A percentile compares a stretch with the other conserved stretches of the same genome.
Conservation (phyloP, 2,888 invertebrate genomes). For the Cheilosia soror region DNA sequence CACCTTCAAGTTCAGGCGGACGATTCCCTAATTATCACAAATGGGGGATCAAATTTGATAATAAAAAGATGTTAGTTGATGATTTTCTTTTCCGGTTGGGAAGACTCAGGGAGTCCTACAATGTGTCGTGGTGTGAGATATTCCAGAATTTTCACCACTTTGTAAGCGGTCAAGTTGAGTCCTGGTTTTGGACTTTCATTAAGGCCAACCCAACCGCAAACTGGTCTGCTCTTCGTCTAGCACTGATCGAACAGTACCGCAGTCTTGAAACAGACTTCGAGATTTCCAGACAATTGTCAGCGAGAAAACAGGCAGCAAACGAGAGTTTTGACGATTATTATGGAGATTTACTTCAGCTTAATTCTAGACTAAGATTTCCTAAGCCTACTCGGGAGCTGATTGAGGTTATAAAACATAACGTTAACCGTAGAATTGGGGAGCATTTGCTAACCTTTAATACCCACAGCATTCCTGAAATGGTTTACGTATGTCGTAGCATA, state of each 20-base stretch:
- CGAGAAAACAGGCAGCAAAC: not conserved
- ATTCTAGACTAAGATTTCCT: not conserved
- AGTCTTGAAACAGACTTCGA: not conserved
- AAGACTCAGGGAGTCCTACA: not conserved
- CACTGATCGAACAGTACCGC: conserved; percentile 1
- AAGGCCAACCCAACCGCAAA: not conserved
- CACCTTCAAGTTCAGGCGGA: too few relatives aligned
- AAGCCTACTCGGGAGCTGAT: not conserved
- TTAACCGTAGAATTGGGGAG: not conserved
- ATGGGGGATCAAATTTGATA: too few relatives aligned
- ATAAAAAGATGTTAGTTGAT: too few relatives aligned
- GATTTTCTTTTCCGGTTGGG: not conserved
- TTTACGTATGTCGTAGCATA: not conserved
- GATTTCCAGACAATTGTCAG: not conserved
- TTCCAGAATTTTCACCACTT: not conserved
- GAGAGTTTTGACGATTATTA: too few relatives aligned
- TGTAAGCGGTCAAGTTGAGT: conserved; percentile 1
- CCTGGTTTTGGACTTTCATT: not conserved
- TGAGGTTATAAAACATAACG: not conserved
- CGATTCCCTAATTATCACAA: too few relatives aligned
- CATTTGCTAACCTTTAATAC: not conserved
- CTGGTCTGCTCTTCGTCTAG: not conserved
- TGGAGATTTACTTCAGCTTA: not conserved
- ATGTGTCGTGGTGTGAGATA: not conserved
- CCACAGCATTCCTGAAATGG: not conserved